These are phyloP conservation scores for Drosophila rhopaloa DNA, from an alignment of 1,140 invertebrate species.

Conservation along the genomic window DNA sequence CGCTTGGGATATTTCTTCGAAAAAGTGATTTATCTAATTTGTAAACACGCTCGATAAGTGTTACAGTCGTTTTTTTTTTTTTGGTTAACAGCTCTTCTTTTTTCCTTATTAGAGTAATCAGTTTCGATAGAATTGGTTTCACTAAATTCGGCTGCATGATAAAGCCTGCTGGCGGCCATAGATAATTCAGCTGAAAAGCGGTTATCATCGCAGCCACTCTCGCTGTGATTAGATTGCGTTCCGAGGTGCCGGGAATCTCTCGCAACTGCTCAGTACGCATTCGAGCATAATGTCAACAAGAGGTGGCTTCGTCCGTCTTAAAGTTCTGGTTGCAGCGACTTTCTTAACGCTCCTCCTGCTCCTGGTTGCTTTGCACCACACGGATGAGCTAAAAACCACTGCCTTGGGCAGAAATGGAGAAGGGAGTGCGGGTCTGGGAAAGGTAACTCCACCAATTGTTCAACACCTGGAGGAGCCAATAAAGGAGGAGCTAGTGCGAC, in stretches of 20 bases:
- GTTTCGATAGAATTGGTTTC: neutral
- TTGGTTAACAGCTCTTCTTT: no score
- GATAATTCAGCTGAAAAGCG: constrained; percentile 30
- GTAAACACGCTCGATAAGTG: no score
- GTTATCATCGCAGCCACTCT: constrained; percentile 17
- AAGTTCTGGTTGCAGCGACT: constrained; percentile 26
- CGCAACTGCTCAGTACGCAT: constrained; percentile 12
- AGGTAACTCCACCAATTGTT: constrained; percentile 11
- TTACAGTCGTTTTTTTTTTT: no score
- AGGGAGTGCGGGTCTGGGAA: neutral
- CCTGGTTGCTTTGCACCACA: constrained; percentile 26
- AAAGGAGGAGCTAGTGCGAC: constrained; percentile 43
- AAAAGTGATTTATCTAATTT: no score
- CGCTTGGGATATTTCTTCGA: no score
- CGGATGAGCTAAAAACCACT: constrained; percentile 2
- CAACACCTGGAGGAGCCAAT: constrained; percentile 38
- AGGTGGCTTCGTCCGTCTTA: constrained; percentile 38
- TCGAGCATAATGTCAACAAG: constrained; percentile 59
- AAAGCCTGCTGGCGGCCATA: constrained; percentile 5
- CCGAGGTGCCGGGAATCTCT: neutral
- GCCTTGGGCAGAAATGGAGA: no score
- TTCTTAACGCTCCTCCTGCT: constrained; percentile 45
- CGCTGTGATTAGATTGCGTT: constrained; percentile 38
- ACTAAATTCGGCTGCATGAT: constrained; percentile 26
- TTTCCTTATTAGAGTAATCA: no score